phyloP scores from a whole-genome alignment of 2,113 vertebrate genomes.

The Crotalus horridus region DNA sequence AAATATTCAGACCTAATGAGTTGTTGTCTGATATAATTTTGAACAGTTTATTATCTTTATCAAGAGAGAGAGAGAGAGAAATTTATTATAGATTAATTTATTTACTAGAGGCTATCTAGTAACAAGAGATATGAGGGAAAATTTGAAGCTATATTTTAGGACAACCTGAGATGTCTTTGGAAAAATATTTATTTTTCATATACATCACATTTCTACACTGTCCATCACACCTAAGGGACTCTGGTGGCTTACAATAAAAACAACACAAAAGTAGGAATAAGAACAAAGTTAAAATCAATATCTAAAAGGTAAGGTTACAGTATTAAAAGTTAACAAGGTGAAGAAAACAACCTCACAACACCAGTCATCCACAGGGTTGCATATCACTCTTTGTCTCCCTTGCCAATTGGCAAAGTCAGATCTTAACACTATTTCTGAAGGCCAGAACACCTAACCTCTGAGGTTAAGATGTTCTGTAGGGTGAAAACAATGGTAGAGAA shows the following conservation, averaged over 20 bases:
- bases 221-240: neutral
- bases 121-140: neutral
- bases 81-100: neutral
- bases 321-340: neutral
- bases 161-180: neutral
- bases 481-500: neutral
- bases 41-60: neutral
- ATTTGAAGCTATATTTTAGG: neutral
- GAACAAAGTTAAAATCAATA: neutral
- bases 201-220: neutral
- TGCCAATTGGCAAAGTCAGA: neutral
- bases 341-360: neutral
- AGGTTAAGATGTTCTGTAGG: neutral
- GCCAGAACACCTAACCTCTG: neutral
- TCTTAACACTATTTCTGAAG: neutral
- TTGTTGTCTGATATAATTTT: neutral
- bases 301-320: neutral
- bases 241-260: neutral
- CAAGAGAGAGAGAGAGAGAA: neutral
- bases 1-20: neutral
- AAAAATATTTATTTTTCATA: neutral
- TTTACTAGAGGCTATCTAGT: neutral
- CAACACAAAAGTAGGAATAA: neutral
- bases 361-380: neutral
- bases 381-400: neutral